Conservation (phyloP, 1,140 invertebrate genomes). For the Agraylea sexmaculata region DNA sequence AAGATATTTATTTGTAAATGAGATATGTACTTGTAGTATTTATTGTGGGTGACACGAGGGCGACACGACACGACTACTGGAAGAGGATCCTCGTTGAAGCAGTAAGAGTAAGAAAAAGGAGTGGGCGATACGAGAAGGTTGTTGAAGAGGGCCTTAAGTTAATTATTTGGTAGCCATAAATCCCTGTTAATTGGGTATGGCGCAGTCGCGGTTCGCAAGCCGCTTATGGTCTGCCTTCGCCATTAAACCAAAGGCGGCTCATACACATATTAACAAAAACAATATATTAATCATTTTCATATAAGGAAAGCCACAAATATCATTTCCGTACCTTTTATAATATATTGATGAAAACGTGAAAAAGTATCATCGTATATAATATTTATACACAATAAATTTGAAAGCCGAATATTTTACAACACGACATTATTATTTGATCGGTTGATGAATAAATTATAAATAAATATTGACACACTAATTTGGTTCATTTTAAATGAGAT, state of each 20-base stretch:
- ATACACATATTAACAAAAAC: conserved; percentile 3
- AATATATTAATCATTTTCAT: no score
- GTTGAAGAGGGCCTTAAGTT: conserved; percentile 19
- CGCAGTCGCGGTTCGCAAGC: conserved; percentile 22
- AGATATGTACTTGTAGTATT: no score
- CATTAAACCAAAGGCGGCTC: conserved; percentile 8
- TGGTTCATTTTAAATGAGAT: no score
- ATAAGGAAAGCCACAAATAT: no score
- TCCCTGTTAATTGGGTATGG: conserved; percentile 23
- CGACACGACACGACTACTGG: background rate
- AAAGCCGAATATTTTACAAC: no score
- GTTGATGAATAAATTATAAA: no score
- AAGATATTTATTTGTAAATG: no score
- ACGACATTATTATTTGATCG: no score
- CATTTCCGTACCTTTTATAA: background rate
- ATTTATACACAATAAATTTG: no score
- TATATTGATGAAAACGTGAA: no score
- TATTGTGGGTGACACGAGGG: background rate
- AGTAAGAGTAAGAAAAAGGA: conserved; percentile 16
- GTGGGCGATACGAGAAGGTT: conserved; percentile 16
- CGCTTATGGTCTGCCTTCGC: conserved; percentile 21
- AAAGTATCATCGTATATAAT: no score
- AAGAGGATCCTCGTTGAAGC: conserved; percentile 1
- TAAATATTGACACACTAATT: no score
- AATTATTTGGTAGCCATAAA: conserved; percentile 23